phyloP scores from a whole-genome alignment of 2,888 invertebrate genomes.

The Meandrusa payeni region DNA sequence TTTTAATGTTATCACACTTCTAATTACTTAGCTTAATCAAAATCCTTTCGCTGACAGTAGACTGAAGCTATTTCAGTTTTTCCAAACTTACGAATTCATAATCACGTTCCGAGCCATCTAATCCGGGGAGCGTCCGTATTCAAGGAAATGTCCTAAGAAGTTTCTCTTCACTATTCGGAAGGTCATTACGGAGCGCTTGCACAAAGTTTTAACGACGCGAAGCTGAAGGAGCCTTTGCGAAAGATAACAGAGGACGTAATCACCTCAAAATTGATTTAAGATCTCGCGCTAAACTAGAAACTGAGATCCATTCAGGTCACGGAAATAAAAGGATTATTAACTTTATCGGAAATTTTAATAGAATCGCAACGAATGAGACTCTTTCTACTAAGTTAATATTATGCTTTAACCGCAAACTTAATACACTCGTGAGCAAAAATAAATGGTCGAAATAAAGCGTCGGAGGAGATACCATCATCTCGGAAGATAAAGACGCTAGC shows the following conservation, averaged over 20 bases:
- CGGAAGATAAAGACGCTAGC: too few relatives aligned
- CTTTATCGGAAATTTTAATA: background rate
- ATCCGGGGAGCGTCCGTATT: constrained; percentile 10
- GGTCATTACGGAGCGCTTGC: constrained; percentile 16
- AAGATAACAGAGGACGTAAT: constrained; percentile 19
- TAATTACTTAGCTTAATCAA: constrained; percentile 9
- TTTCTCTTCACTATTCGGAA: constrained; percentile 15
- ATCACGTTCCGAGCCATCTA: constrained; percentile 10
- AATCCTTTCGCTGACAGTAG: background rate
- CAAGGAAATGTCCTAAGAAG: constrained; percentile 16
- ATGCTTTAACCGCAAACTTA: too few relatives aligned
- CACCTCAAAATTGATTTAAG: constrained; percentile 18
- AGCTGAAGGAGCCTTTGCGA: constrained; percentile 15
- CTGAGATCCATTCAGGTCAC: background rate
- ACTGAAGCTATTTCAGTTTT: background rate
- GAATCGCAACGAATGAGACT: background rate
- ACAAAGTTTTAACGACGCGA: constrained; percentile 23
- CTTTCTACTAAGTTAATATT: too few relatives aligned
- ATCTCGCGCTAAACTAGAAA: constrained; percentile 10
- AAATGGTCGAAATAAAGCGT: too few relatives aligned
- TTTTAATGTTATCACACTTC: constrained; percentile 1
- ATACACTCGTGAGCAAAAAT: too few relatives aligned
- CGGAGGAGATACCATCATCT: too few relatives aligned
- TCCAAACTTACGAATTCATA: constrained; percentile 10
- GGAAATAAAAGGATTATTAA: background rate